These are phyloP conservation scores for Adineta ricciae DNA, from an alignment of 2,888 invertebrate genomes.

Conservation along the genomic window DNA sequence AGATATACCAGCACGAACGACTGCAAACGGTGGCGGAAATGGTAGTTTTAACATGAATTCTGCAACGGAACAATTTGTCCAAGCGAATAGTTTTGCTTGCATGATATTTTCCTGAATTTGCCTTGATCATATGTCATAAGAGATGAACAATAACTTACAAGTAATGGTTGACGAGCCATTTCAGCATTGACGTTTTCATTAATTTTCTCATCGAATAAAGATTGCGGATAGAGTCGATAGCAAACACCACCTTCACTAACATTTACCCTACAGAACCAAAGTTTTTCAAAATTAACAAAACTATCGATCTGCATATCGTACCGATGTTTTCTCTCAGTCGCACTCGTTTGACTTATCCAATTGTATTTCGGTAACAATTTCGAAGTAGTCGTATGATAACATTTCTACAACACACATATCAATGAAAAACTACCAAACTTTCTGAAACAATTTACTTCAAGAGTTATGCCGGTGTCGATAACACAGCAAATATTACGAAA, in stretches of 20 bases:
- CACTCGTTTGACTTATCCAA: conserved; percentile 14
- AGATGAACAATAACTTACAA: not conserved
- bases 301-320: not conserved
- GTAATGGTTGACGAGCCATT: conserved; percentile 17
- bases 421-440: not conserved
- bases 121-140: no score
- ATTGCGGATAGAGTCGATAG: not conserved
- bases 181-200: not conserved
- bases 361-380: not conserved
- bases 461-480: not conserved
- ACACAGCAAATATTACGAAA: not conserved
- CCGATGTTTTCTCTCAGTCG: not conserved
- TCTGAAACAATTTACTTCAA: not conserved
- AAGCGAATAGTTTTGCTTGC: conserved; percentile 7
- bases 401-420: not conserved
- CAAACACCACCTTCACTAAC: not conserved
- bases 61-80: conserved; percentile 5
- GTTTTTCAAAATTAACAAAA: not conserved
- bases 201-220: not conserved
- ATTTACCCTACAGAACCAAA: not conserved
- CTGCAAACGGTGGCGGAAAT: not conserved
- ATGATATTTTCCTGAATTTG: not conserved
- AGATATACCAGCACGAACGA: not conserved
- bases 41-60: conserved; percentile 15
- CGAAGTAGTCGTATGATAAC: not conserved